Evolutionary conservation across 1,140 invertebrate species (phyloP).

Genomic region (Drosophila sproati): DNA sequence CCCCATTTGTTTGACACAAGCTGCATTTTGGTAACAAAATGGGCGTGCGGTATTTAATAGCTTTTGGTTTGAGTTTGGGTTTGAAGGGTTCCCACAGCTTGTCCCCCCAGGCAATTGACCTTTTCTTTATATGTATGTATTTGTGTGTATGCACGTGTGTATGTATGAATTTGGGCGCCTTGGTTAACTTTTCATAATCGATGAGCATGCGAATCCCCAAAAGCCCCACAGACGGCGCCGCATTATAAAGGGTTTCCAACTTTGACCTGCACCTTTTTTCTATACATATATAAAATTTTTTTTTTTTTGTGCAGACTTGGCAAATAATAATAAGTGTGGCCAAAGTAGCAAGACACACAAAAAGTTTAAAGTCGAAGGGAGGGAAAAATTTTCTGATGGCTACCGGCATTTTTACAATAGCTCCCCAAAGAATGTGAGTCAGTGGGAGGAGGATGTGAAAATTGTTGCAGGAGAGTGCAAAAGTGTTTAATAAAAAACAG

Average conservation of each 20-base stretch:
- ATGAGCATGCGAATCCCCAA: constrained; percentile 61
- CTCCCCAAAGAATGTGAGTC: constrained; percentile 32
- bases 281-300: constrained; percentile 14
- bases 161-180: constrained; percentile 24
- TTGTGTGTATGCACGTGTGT: constrained; percentile 2
- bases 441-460: constrained; percentile 15
- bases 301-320: constrained; percentile 33
- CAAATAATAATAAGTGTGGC: constrained; percentile 71
- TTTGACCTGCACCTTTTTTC: constrained; percentile 71
- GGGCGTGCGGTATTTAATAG: neutral
- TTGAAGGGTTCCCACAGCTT: neutral
- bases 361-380: constrained; percentile 52
- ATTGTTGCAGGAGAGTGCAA: constrained; percentile 30
- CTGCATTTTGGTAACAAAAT: neutral
- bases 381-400: constrained; percentile 51
- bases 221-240: constrained; percentile 39
- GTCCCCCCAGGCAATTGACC: constrained; percentile 51
- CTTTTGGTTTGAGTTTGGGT: constrained; percentile 2
- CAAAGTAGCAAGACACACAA: constrained; percentile 32
- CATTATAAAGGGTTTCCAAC: constrained; percentile 74
- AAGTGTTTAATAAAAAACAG: constrained; percentile 29
- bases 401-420: constrained; percentile 46
- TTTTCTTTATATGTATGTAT: neutral
- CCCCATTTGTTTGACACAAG: neutral
- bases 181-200: constrained; percentile 76